Conservation (phyloP, 1,140 invertebrate species). For the Linepithema humile region DNA sequence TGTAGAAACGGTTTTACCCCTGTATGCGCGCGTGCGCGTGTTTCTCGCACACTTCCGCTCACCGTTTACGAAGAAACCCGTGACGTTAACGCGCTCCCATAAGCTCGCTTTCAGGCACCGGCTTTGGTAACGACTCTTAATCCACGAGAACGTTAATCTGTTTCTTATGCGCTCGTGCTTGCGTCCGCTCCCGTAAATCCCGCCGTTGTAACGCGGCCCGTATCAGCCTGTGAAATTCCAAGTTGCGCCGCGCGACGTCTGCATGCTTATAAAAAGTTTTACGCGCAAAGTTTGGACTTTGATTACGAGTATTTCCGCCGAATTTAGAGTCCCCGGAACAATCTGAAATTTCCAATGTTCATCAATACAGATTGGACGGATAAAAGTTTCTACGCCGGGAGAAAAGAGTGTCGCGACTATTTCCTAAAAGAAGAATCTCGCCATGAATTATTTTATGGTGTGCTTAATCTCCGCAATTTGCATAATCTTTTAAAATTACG, state of each 20-base stretch:
- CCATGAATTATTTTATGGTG: neutral
- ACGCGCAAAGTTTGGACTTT: neutral
- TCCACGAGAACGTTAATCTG: conserved; percentile 52
- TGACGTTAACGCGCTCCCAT: conserved; percentile 20
- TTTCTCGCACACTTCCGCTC: neutral
- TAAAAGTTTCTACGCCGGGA: neutral
- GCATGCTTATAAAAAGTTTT: neutral
- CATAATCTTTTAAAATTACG: neutral
- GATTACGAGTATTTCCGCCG: neutral
- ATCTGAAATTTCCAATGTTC: neutral
- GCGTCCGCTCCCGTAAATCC: conserved; percentile 28
- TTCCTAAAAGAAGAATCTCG: neutral
- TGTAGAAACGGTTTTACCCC: conserved; percentile 22
- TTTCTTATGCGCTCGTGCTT: conserved; percentile 41
- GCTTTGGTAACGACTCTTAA: conserved; percentile 45
- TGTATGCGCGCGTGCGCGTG: neutral
- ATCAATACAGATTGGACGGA: neutral
- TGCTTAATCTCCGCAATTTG: neutral
- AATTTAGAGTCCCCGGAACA: neutral
- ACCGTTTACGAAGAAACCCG: neutral
- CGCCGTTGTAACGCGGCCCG: neutral
- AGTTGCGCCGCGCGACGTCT: neutral
- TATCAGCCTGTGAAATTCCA: neutral
- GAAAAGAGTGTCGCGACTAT: neutral
- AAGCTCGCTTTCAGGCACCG: conserved; percentile 23